phyloP scores from a whole-genome alignment of 2,888 invertebrate genomes.

The Thecocarcelia acutangulata region DNA sequence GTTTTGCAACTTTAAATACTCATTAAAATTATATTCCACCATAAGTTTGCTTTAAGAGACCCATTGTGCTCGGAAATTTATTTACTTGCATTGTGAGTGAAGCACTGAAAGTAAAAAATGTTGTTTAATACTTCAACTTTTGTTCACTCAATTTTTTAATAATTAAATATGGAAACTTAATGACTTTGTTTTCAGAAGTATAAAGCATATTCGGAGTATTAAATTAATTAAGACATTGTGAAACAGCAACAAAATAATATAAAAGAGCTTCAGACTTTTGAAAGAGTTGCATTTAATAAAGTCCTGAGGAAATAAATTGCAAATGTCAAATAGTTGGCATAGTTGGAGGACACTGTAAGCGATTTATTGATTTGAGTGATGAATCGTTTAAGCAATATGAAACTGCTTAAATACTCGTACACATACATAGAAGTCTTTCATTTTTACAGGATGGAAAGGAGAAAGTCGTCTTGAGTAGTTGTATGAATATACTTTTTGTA shows the following conservation, averaged over 20 bases:
- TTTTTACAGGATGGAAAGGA: no score
- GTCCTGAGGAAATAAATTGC: not conserved
- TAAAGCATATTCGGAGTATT: not conserved
- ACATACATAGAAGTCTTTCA: no score
- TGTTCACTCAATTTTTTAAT: not conserved
- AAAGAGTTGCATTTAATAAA: slow-evolving; percentile 1
- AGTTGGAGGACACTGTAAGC: not conserved
- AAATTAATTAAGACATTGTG: not conserved
- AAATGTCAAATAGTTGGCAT: not conserved
- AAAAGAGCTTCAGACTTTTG: not conserved
- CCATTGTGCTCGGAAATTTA: not conserved
- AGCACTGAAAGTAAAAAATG: not conserved
- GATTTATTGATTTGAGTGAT: slow-evolving; percentile 11
- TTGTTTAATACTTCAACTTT: not conserved
- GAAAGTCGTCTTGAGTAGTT: no score
- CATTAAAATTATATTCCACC: slow-evolving; percentile 31
- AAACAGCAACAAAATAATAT: not conserved
- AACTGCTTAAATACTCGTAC: no score
- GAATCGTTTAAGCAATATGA: not conserved
- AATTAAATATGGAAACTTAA: not conserved
- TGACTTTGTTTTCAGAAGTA: not conserved
- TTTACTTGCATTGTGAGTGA: not conserved
- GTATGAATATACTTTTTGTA: slow-evolving; percentile 9
- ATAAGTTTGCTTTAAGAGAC: not conserved
- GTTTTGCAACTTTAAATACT: slow-evolving; percentile 7